Evolutionary conservation across 2,113 vertebrate genomes (phyloP).

Genomic region (Myxocyprinus asiaticus): DNA sequence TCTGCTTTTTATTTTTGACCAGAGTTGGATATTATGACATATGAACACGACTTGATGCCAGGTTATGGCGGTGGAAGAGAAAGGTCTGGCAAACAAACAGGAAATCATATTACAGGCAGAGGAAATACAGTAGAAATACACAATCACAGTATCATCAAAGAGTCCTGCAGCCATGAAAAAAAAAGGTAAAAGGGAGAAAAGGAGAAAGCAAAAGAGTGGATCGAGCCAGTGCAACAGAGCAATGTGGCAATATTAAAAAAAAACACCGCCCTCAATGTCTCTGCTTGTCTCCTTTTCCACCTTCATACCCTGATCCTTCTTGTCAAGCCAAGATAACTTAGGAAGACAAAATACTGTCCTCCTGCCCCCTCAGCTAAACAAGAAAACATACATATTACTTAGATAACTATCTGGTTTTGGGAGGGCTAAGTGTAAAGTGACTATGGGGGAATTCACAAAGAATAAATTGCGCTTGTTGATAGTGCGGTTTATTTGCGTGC

Average conservation of each 20-base stretch:
- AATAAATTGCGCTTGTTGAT: no score
- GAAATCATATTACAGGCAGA: background rate
- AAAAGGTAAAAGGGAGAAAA: background rate
- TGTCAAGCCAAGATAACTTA: background rate
- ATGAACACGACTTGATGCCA: no score
- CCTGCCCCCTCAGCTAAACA: background rate
- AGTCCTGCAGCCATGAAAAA: constrained; percentile 54
- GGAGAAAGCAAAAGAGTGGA: constrained; percentile 1
- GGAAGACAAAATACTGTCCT: background rate
- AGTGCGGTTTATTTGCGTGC: no score
- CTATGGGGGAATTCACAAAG: no score
- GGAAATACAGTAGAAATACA: constrained; percentile 68
- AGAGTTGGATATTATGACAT: no score
- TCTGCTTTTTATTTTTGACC: no score
- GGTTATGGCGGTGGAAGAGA: no score
- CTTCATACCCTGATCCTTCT: background rate
- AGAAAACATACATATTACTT: background rate
- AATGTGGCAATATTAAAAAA: no score
- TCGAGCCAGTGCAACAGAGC: constrained; percentile 31
- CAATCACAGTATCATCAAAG: constrained; percentile 62
- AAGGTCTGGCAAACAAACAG: background rate
- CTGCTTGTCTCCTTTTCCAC: background rate
- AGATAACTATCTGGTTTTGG: background rate
- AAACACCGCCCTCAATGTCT: background rate
- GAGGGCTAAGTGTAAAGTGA: background rate